Base-by-base conservation (phyloP, 2,888 invertebrate species). In the Pseudococcus viburni region DNA sequence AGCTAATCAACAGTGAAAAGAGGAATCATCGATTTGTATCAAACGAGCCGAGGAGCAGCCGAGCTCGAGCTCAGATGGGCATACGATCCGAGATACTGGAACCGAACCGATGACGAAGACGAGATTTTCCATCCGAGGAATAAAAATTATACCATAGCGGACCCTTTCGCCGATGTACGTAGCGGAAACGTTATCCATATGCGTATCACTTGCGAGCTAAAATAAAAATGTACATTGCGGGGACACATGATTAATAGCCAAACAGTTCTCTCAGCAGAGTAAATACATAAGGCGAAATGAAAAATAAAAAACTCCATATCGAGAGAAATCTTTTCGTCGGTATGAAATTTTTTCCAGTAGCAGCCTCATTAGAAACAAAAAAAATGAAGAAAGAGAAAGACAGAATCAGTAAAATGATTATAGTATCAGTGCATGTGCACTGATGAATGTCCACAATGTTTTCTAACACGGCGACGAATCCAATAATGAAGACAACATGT, bases 1-100 rank as follows among this genome's bases (percentile, higher is more conserved):
- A 42, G 46, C 39, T 64, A 86, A 86, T 86, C 68, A 73, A 86
- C 55, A 59, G 55, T 55, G 85, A 85, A 85, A 85, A 55, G 55
- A 59, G 33, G 85, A 85, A 85, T 51, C 33, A 77, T 33, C 15
- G 77, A 42, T 33, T 77, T 77, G 42, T 77, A 26, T 42, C 77
- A 39, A 77, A 77, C 39, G 77, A 77, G 77, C 33, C n/a, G 42
- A 22, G 42, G 7, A 42, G 42, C 42, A 42, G 6, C 7, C 42
- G 77, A 73, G 33, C 33, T 33, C 8, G 55, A 55, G 55, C n/a
- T 55, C 6, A 6, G 26, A 42, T 73, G 19, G 1, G 42, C 19
- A 68, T 68, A 22, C n/a, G 77, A 39, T 12, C 17, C 39, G 39
- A 33, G 77, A 42, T 39, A 17, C 42, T 22, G n/a, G 42, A 39